Conservation (phyloP, 2,797 vertebrate species). For the Acrocephalus scirpaceus region DNA sequence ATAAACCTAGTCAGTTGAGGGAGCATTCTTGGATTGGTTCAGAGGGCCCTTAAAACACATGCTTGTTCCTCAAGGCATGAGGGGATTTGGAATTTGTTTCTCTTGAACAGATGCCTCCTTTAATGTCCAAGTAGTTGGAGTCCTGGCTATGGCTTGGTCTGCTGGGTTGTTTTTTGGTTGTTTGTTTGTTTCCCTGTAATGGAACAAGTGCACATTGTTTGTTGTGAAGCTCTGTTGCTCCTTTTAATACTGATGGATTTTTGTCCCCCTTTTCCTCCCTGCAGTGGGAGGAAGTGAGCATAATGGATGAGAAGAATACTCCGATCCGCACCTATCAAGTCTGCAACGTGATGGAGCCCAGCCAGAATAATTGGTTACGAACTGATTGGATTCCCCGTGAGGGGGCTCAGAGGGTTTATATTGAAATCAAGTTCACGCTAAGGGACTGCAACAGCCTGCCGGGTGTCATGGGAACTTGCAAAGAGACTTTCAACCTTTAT, state of each 20-base stretch:
- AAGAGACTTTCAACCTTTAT: constrained; percentile 98
- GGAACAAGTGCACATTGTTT: not conserved
- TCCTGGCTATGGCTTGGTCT: not conserved
- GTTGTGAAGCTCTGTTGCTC: not conserved
- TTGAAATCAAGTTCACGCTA: constrained; percentile 97
- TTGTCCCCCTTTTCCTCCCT: constrained; percentile 45
- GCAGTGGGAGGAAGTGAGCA: constrained; percentile 99
- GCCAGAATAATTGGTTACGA: constrained; percentile 97
- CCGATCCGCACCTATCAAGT: constrained; percentile 98
- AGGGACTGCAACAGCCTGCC: constrained; percentile 98
- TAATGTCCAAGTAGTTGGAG: not conserved
- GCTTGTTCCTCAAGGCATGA: not conserved
- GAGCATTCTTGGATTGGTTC: not conserved
- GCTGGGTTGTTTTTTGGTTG: not conserved
- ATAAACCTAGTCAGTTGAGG: rapidly evolving
- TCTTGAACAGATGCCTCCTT: not conserved
- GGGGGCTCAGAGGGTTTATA: constrained; percentile 92
- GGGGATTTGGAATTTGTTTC: not conserved
- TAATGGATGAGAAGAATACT: constrained; percentile 98
- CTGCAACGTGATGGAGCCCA: constrained; percentile 97
- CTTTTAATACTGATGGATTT: not conserved
- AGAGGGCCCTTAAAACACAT: not conserved
- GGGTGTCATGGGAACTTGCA: constrained; percentile 96
- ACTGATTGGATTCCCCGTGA: constrained; percentile 95
- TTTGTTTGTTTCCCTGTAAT: not conserved